Evolutionary conservation across 2,113 vertebrate genomes (phyloP).

Genomic region (Sebastes schlegelii): DNA sequence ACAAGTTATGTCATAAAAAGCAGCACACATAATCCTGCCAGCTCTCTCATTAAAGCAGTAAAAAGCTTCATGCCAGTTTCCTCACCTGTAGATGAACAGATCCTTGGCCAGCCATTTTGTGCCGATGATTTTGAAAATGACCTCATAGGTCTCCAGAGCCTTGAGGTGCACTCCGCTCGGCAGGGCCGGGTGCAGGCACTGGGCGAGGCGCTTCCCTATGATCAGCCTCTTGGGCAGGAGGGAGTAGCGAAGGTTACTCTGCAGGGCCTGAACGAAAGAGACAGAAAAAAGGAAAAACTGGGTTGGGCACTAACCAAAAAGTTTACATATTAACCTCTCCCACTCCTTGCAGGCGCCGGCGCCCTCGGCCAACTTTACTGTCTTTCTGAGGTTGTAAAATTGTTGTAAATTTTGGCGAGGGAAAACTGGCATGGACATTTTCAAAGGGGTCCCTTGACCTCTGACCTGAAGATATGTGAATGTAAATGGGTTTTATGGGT

Average conservation of each 20-base stretch:
- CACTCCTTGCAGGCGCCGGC: no score
- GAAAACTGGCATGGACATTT: no score
- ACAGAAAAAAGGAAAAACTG: background rate
- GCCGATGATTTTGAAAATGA: constrained; percentile 98
- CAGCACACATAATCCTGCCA: background rate
- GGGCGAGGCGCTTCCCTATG: constrained; percentile 96
- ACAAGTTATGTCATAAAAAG: background rate
- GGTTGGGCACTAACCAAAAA: background rate
- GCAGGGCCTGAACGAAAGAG: constrained; percentile 88
- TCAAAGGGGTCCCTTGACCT: no score
- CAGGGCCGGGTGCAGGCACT: constrained; percentile 96
- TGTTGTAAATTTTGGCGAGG: no score
- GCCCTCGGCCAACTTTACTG: no score
- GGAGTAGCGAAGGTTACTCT: constrained; percentile 96
- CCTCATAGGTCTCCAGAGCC: constrained; percentile 96
- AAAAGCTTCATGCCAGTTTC: background rate
- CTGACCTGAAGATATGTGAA: no score
- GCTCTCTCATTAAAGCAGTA: background rate
- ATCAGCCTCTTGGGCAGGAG: constrained; percentile 91
- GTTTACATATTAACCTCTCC: background rate
- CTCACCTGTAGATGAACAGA: constrained; percentile 93
- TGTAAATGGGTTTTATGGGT: no score
- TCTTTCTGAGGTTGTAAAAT: no score
- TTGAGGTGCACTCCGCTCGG: constrained; percentile 98
- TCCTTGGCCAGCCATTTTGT: constrained; percentile 94